These are phyloP conservation scores for Carpatolechia fugitivella DNA, from an alignment of 2,888 invertebrate species.

Conservation along the genomic window DNA sequence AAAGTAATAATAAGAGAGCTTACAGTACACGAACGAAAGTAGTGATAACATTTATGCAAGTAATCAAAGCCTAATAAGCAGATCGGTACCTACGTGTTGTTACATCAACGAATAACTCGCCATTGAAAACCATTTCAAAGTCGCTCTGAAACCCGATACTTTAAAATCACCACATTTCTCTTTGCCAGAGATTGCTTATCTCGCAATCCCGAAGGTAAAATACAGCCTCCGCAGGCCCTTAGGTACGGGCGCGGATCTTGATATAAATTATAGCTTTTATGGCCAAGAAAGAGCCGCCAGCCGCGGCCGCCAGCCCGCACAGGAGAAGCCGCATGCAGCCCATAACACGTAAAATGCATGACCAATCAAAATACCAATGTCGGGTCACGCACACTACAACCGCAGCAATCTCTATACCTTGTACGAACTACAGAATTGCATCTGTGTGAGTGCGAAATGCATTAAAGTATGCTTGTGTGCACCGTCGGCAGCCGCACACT, in stretches of 20 bases:
- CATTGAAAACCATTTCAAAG: neutral
- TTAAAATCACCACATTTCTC: constrained; percentile 19
- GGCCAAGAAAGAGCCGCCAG: constrained; percentile 68
- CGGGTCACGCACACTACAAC: constrained; percentile 56
- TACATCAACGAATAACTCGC: neutral
- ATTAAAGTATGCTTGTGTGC: constrained; percentile 41
- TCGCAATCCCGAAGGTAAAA: constrained; percentile 39
- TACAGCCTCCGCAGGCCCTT: constrained; percentile 46
- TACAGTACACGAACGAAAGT: too few species aligned
- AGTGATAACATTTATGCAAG: too few species aligned
- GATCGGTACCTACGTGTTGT: too few species aligned
- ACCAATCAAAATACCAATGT: constrained; percentile 79
- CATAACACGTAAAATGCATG: constrained; percentile 79
- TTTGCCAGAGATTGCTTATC: constrained; percentile 41
- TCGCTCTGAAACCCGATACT: constrained; percentile 14
- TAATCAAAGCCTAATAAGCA: too few species aligned
- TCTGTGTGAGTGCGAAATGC: constrained; percentile 51
- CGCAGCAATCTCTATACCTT: constrained; percentile 17
- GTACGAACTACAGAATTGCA: constrained; percentile 23
- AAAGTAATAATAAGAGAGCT: too few species aligned
- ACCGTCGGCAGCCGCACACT: constrained; percentile 47
- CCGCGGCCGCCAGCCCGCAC: constrained; percentile 44
- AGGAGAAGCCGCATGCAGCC: constrained; percentile 53
- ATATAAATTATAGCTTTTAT: constrained; percentile 54
- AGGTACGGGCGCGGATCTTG: constrained; percentile 45